Conservation (phyloP, 2,797 vertebrate species). For the Momotus momota region DNA sequence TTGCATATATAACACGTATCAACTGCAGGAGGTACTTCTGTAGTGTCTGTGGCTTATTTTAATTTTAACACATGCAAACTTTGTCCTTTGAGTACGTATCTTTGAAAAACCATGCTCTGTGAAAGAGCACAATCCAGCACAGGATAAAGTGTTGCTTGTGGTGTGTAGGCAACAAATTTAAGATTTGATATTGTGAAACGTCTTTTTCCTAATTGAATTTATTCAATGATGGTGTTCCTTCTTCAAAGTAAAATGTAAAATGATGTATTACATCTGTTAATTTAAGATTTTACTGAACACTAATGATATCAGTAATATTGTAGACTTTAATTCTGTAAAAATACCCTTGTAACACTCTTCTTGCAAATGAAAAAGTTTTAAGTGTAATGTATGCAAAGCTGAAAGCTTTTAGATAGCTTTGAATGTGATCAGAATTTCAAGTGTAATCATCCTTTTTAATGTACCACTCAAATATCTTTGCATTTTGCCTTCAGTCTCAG, state of each 20-base stretch:
- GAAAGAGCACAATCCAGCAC: background rate
- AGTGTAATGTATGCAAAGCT: background rate
- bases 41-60: background rate
- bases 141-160: background rate
- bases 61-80: background rate
- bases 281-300: background rate
- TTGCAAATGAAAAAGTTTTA: background rate
- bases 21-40: background rate
- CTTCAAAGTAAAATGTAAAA: background rate
- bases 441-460: background rate
- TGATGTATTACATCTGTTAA: background rate
- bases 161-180: background rate
- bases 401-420: constrained; percentile 32
- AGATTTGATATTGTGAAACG: background rate
- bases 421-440: constrained; percentile 5
- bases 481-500: background rate
- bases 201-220: background rate
- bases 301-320: background rate
- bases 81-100: background rate
- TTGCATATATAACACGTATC: background rate
- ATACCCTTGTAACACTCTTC: background rate
- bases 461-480: background rate
- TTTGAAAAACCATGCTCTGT: background rate
- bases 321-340: background rate
- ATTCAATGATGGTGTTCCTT: background rate